Percentiles rank a stretch among this genome's conserved stretches.
phyloP scores from a whole-genome alignment of 2,797 vertebrate species.

The Premnoplex brunnescens region DNA sequence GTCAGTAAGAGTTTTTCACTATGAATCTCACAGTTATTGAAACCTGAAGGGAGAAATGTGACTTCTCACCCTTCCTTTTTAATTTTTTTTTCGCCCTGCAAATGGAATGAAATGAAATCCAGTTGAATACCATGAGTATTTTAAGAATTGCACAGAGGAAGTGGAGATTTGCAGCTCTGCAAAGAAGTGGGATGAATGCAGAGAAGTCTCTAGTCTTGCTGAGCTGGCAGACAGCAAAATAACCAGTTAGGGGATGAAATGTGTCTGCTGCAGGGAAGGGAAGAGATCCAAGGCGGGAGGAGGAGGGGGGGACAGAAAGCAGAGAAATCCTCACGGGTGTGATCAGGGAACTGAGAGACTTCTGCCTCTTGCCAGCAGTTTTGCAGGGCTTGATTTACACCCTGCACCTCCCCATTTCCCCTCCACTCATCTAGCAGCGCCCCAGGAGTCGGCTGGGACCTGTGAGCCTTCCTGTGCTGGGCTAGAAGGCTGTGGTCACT shows the following conservation, averaged over 20 bases:
- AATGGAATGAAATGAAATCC: constrained; percentile 18
- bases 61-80: not conserved
- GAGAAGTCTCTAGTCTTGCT: constrained; percentile 26
- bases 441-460: not conserved
- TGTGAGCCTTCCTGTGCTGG: not conserved
- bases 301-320: not conserved
- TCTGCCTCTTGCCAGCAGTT: not conserved
- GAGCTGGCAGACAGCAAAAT: constrained; percentile 40
- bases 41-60: not conserved
- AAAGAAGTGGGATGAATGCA: constrained; percentile 20
- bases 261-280: not conserved
- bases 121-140: constrained; percentile 29
- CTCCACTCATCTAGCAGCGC: accelerated
- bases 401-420: not conserved
- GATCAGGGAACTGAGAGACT: not conserved
- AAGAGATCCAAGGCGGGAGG: not conserved
- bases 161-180: not conserved
- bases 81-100: not conserved
- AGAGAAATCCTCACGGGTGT: not conserved
- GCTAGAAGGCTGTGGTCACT: not conserved
- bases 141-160: constrained; percentile 27
- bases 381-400: not conserved
- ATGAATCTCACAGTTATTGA: not conserved
- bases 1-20: not conserved
- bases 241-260: not conserved